Percentiles rank a stretch among this genome's conserved stretches.
Conservation (phyloP, 2,797 vertebrate species). For the Amniataba percoides region DNA sequence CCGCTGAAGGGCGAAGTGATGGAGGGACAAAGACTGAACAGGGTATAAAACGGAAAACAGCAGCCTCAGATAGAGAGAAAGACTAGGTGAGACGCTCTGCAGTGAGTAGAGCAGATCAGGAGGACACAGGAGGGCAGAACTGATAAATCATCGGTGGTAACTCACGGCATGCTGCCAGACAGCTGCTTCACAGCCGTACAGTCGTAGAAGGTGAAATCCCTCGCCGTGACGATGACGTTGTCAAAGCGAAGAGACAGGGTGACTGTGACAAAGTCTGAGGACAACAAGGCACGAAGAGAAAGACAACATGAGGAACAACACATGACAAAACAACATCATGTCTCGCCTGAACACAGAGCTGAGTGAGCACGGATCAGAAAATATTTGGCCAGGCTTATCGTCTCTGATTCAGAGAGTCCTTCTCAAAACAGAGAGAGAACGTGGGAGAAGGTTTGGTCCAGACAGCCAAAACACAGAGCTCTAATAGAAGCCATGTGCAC, state of each 20-base stretch:
- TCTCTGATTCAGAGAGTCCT: slow-evolving; percentile 27
- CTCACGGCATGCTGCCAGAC: slow-evolving; percentile 93
- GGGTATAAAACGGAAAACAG: neutral
- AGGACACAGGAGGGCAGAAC: slow-evolving; percentile 7
- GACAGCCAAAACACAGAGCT: slow-evolving; percentile 38
- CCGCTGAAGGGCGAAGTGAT: neutral
- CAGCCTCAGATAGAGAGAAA: neutral
- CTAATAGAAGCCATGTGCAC: slow-evolving; percentile 65
- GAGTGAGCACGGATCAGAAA: slow-evolving; percentile 19
- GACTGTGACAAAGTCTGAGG: slow-evolving; percentile 91
- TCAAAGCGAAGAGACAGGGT: slow-evolving; percentile 90
- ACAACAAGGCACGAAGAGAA: slow-evolving; percentile 31
- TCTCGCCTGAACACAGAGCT: slow-evolving; percentile 1
- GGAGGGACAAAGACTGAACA: neutral
- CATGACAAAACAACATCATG: neutral
- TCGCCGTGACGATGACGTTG: slow-evolving; percentile 86
- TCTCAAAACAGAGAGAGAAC: slow-evolving; percentile 37
- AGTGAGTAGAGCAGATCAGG: neutral
- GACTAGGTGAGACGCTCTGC: neutral
- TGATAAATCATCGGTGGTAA: slow-evolving; percentile 57
- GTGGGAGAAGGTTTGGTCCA: slow-evolving; percentile 34
- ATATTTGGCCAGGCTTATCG: slow-evolving; percentile 55
- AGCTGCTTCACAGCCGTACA: slow-evolving; percentile 91
- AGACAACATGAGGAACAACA: slow-evolving; percentile 10
- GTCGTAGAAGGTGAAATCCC: slow-evolving; percentile 94